Evolutionary conservation across 2,888 invertebrate genomes (phyloP), one percentile per base, ranked within the genome.

Genomic region (Cheiracanthium punctorium): DNA sequence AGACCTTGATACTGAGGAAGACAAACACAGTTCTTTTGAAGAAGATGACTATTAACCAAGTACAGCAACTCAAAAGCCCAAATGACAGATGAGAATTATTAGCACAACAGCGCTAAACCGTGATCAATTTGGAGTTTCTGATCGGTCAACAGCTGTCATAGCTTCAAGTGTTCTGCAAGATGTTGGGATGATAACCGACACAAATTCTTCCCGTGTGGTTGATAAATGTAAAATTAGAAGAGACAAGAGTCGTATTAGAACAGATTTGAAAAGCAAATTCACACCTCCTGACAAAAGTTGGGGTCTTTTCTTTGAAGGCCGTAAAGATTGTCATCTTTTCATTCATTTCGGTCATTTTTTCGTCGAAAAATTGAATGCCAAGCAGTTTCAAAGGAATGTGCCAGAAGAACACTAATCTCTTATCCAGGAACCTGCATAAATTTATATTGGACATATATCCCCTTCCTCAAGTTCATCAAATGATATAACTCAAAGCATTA

Each of bases 21-120:
- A n/a, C n/a, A n/a, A n/a, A n/a, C n/a, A n/a, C n/a, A n/a, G n/a
- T n/a, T n/a, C n/a, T n/a, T n/a, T n/a, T 73, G 48, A 48, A 0
- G 52, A 73, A 48, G 30, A 73, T 52, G 30, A 73, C 29, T 48
- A 73, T 52, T 52, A 73, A 52, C 30, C n/a, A 73, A n/a, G n/a
- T n/a, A n/a, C n/a, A n/a, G n/a, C n/a, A n/a, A n/a, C n/a, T n/a
- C n/a, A n/a, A n/a, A 73, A 43, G 29, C 30, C 48, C 14, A 28
- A 48, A 73, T 52, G 48, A 43, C 48, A 73, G 72, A 73, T 52
- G 30, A 48, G 48, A 73, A 52, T 29, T 29, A 0, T 37, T 37
- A 37, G 37, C 37, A 10, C 37, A 37, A 52, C 29, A 43, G 29
- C 43, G 43, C 8, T 30, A 48, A 73, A 73, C 10, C 20, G 30